phyloP scores from a whole-genome alignment of 2,888 invertebrate species.

The Vannuccia rotundouncinata region DNA sequence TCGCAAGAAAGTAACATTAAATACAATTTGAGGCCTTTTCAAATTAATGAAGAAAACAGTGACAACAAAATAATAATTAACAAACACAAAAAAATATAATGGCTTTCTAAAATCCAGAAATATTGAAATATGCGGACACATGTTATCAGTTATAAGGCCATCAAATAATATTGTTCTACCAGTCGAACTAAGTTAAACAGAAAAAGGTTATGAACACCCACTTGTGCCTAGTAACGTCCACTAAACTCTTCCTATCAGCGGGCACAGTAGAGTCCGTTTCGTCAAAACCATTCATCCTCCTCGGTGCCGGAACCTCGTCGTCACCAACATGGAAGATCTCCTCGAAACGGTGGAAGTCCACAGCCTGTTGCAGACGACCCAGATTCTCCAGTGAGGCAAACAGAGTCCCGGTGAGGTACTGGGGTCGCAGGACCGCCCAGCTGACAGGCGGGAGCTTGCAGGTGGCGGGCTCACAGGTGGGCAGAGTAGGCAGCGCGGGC shows the following conservation, averaged over 20 bases:
- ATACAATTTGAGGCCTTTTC: too few relatives aligned
- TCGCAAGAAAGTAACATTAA: too few relatives aligned
- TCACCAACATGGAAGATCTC: conserved; percentile 7
- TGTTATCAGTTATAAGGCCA: too few relatives aligned
- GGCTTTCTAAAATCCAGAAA: too few relatives aligned
- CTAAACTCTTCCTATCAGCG: neutral
- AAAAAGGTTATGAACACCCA: too few relatives aligned
- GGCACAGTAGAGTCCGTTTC: neutral
- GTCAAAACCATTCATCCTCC: neutral
- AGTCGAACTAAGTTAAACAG: too few relatives aligned
- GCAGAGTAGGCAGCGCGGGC: neutral
- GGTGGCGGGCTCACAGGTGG: neutral
- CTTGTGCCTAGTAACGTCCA: neutral
- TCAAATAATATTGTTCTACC: too few relatives aligned
- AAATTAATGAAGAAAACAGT: too few relatives aligned
- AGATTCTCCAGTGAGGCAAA: neutral
- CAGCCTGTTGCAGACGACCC: neutral
- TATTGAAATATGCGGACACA: too few relatives aligned
- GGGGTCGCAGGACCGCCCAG: conserved; percentile 5
- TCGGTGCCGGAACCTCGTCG: neutral
- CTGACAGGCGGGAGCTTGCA: conserved; percentile 12
- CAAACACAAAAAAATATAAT: too few relatives aligned
- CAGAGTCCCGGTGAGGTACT: neutral
- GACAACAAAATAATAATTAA: too few relatives aligned
- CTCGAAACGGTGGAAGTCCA: conserved; percentile 15